Conservation (phyloP, 2,888 invertebrate species). For the Drosophila cyrtoloma region DNA sequence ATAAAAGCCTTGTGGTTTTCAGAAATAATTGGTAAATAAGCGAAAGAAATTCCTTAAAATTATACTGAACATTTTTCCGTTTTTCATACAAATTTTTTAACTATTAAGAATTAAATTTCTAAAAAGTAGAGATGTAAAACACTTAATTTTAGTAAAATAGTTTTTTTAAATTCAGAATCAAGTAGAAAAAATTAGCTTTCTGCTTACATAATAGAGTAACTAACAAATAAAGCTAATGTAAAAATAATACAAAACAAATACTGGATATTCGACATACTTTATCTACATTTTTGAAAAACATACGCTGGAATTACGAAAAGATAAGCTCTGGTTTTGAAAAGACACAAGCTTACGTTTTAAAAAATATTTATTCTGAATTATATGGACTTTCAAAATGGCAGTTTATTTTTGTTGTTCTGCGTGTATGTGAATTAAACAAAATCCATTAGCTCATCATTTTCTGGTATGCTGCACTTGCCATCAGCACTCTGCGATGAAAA, state of each 20-base stretch:
- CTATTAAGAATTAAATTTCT: no score
- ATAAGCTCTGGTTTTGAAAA: no score
- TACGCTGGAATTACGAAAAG: no score
- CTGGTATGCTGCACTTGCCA: slow-evolving; percentile 68
- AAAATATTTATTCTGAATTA: no score
- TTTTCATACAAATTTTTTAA: background rate
- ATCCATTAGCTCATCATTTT: slow-evolving; percentile 82
- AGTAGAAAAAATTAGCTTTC: background rate
- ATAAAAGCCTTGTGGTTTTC: background rate
- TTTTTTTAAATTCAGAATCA: background rate
- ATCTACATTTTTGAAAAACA: background rate
- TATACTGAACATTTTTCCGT: background rate
- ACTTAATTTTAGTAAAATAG: background rate
- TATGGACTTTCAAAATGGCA: background rate
- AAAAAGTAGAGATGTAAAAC: no score
- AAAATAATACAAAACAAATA: background rate
- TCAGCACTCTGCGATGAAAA: slow-evolving; percentile 45
- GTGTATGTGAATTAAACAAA: slow-evolving; percentile 63
- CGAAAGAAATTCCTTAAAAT: background rate
- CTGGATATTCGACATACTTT: background rate
- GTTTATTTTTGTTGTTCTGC: background rate
- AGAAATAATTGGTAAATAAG: background rate
- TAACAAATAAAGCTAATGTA: background rate
- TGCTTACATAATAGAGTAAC: background rate
- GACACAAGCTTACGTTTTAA: no score